These are phyloP conservation scores for Falco novaeseelandiae DNA, from an alignment of 2,797 vertebrate genomes.

Conservation along the genomic window DNA sequence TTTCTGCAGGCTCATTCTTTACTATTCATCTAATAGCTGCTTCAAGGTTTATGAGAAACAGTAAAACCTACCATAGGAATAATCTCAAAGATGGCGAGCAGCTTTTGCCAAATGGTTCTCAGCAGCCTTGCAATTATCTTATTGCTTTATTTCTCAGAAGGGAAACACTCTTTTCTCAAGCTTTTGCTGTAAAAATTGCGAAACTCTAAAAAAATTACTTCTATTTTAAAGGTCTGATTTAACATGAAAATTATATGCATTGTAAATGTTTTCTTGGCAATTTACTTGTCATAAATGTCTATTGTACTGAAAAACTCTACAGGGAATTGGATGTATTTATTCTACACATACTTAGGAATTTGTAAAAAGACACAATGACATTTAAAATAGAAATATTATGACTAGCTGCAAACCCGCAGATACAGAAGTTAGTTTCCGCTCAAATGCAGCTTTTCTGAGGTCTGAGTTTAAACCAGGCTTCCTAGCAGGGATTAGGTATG, in stretches of 20 bases:
- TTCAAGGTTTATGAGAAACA: constrained; percentile 36
- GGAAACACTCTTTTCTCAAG: constrained; percentile 14
- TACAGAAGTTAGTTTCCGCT: constrained; percentile 38
- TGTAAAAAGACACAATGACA: constrained; percentile 60
- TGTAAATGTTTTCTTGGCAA: constrained; percentile 73
- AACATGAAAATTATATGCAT: constrained; percentile 68
- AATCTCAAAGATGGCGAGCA: constrained; percentile 7
- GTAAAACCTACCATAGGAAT: constrained; percentile 11
- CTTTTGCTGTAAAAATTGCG: constrained; percentile 56
- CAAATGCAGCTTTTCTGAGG: constrained; percentile 23
- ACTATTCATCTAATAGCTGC: constrained; percentile 17
- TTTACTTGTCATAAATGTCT: constrained; percentile 73
- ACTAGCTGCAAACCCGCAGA: constrained; percentile 25
- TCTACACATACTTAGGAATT: constrained; percentile 48
- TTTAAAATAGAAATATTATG: constrained; percentile 72
- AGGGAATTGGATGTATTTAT: constrained; percentile 53
- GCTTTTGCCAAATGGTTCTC: constrained; percentile 46
- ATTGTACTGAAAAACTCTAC: constrained; percentile 41
- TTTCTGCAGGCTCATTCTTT: constrained; percentile 29
- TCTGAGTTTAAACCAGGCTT: constrained; percentile 39
- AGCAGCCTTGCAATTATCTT: constrained; percentile 24
- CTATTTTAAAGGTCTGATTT: constrained; percentile 64
- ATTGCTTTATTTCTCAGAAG: constrained; percentile 65
- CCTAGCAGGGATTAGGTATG: background rate
- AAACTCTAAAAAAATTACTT: background rate